Evolutionary conservation across 2,888 invertebrate genomes (phyloP), one percentile per base, ranked within the genome.

Genomic region (Prosopocoilus inquinatus): DNA sequence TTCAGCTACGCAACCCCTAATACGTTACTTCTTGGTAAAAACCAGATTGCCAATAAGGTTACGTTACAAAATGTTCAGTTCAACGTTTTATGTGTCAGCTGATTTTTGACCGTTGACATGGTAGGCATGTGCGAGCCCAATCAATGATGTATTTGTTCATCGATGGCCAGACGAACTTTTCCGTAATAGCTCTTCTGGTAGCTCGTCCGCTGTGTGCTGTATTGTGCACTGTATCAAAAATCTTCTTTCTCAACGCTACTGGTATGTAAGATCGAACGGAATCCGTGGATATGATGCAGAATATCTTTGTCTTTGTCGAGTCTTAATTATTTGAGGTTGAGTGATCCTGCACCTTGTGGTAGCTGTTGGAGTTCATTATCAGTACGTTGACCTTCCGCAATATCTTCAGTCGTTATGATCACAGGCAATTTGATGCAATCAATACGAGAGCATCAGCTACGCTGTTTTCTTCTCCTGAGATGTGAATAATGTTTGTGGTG

Each of bases 91-190:
- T n/a, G n/a, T n/a, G n/a, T n/a, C n/a, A n/a, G 60, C 5, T 56
- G 0, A 75, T 56, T 56, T 75, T 76, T 0, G 63, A 41, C n/a
- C 55, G 51, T 51, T 75, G 75, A 50, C 75, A 75, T 1, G 39
- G 36, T 3, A 65, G 12, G 15, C 59, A 57, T 9, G 33, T 15
- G 5, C 32, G 41, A 5, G 47, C 41, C 56, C 51, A 59, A 3
- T 38, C 9, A 15, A n/a, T n/a, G n/a, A 41, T 41, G 32, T 57
- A 47, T n/a, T 33, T 34, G 12, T 47, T 35, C 28, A 55, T 41
- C 9, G 7, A 3, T 7, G 58, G 52, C 58, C 60, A 60, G 9
- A 56, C 51, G 28, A 39, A 60, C 9, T 43, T 39, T 9, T 16
- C 3, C n/a, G 41, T 33, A 5, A 60, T 28, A 8, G 45, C 8